A percentile compares a stretch with the other conserved stretches of the same genome.
These are phyloP conservation scores for Calidris pugnax DNA, from an alignment of 2,113 vertebrate genomes.

Conservation along the genomic window DNA sequence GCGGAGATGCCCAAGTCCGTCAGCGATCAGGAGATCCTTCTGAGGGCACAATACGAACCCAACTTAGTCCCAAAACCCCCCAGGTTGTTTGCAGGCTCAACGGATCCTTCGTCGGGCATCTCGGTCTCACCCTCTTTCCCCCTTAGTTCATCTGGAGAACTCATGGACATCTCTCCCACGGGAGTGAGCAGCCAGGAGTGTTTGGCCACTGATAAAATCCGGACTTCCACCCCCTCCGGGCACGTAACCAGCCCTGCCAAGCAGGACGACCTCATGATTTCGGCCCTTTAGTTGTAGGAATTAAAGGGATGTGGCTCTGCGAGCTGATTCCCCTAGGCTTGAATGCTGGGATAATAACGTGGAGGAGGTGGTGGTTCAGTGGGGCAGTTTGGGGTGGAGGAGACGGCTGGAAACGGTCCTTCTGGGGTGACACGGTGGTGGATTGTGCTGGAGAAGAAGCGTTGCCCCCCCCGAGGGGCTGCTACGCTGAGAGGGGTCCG, in stretches of 20 bases:
- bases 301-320: background rate
- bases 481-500: background rate
- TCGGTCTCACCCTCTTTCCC: constrained; percentile 96
- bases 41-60: constrained; percentile 93
- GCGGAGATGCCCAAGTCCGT: constrained; percentile 79
- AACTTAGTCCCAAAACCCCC: constrained; percentile 97
- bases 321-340: constrained; percentile 6
- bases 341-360: constrained; percentile 29
- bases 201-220: constrained; percentile 84
- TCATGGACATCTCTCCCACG: constrained; percentile 92
- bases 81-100: constrained; percentile 90
- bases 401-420: background rate
- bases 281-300: constrained; percentile 75
- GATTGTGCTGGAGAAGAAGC: constrained; percentile 42
- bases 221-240: constrained; percentile 87
- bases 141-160: constrained; percentile 94
- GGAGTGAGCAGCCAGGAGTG: constrained; percentile 86
- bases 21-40: constrained; percentile 88
- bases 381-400: constrained; percentile 7
- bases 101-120: constrained; percentile 96
- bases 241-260: constrained; percentile 72
- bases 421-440: constrained; percentile 22
- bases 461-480: background rate
- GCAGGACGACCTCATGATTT: constrained; percentile 82
- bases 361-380: constrained; percentile 14